These are phyloP conservation scores for Myopa testacea DNA, from an alignment of 2,888 invertebrate genomes.

Conservation along the genomic window DNA sequence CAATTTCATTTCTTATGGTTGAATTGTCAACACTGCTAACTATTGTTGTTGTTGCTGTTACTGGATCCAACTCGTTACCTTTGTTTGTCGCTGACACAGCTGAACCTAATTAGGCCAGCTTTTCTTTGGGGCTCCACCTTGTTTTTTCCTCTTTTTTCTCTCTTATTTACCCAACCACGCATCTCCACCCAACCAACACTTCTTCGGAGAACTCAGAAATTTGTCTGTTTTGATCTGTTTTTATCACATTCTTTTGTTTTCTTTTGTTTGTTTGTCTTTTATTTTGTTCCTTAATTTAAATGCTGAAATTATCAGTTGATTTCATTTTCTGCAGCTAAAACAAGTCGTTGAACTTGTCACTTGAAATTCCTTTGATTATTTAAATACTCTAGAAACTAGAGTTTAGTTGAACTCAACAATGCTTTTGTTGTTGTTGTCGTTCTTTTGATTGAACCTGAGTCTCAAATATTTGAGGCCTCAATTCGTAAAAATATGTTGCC, in stretches of 20 bases:
- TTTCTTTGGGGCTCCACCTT: conserved; percentile 22
- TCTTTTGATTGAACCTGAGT: too few relatives aligned
- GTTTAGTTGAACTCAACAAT: too few relatives aligned
- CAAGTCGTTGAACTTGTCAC: neutral
- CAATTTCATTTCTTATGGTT: neutral
- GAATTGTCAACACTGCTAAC: neutral
- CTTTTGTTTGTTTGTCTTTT: too few relatives aligned
- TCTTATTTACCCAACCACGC: neutral
- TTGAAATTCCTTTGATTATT: too few relatives aligned
- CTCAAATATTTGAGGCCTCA: too few relatives aligned
- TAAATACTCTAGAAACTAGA: too few relatives aligned
- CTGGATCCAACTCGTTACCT: neutral
- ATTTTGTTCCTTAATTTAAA: too few relatives aligned
- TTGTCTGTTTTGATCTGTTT: neutral
- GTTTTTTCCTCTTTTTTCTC: conserved; percentile 21
- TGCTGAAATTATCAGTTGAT: too few relatives aligned
- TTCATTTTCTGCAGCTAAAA: neutral
- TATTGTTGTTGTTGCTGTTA: neutral
- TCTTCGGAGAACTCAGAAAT: neutral
- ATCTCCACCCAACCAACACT: neutral
- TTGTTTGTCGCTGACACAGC: conserved; percentile 51
- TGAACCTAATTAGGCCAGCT: conserved; percentile 52
- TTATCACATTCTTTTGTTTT: neutral
- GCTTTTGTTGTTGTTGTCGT: too few relatives aligned
- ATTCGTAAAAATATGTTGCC: too few relatives aligned